A percentile compares a stretch with the other conserved stretches of the same genome.
phyloP scores from a whole-genome alignment of 2,797 vertebrate species.

The Tolypeutes matacus region DNA sequence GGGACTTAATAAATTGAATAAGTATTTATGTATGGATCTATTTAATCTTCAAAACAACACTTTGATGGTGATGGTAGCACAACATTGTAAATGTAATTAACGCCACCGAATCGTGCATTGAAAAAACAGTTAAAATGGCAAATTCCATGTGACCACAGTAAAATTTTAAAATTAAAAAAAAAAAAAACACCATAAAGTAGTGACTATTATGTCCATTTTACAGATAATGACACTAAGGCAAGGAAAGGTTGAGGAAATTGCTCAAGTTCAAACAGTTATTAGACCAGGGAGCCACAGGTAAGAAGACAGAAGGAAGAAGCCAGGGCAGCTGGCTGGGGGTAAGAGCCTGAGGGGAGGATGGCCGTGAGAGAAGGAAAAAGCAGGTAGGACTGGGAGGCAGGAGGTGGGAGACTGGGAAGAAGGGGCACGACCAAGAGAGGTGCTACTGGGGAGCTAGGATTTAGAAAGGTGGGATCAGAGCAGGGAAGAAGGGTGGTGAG shows the following conservation, averaged over 20 bases:
- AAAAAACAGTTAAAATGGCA: too few relatives aligned
- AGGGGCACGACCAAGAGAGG: neutral
- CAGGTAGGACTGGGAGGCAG: neutral
- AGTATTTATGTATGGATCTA: neutral
- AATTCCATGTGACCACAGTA: too few relatives aligned
- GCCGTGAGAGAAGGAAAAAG: neutral
- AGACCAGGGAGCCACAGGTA: neutral
- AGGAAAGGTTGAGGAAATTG: neutral
- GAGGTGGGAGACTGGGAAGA: neutral
- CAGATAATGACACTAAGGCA: constrained; percentile 26
- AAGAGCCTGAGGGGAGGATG: neutral
- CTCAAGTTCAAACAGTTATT: neutral
- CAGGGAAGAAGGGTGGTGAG: neutral
- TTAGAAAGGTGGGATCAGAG: neutral
- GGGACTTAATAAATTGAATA: neutral
- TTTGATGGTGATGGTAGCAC: too few relatives aligned
- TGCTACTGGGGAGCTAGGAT: neutral
- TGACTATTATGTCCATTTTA: neutral
- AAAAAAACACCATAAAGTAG: neutral
- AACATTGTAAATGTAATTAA: too few relatives aligned
- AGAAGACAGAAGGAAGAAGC: neutral
- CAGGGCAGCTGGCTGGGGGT: neutral
- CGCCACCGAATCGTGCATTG: too few relatives aligned
- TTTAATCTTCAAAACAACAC: neutral
- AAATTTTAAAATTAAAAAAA: too few relatives aligned